Conservation (phyloP, 2,797 vertebrate genomes). For the Apogon hyalosoma region DNA sequence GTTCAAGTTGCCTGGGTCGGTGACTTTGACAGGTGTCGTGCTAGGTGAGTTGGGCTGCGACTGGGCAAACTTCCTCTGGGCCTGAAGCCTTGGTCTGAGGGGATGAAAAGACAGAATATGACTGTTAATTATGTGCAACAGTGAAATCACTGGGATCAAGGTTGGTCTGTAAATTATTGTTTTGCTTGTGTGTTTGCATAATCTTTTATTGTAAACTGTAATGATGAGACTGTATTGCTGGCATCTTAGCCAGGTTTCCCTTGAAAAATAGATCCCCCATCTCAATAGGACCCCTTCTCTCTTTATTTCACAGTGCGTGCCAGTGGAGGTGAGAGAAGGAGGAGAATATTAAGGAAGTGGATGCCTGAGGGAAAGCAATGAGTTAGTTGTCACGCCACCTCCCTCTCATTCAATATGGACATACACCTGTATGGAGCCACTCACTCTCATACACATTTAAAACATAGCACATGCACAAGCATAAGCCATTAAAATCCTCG, state of each 20-base stretch:
- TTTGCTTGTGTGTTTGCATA: too few species aligned
- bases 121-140: neutral
- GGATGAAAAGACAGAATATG: constrained; percentile 8
- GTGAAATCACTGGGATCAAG: neutral
- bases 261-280: too few species aligned
- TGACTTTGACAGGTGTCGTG: constrained; percentile 97
- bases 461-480: neutral
- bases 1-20: constrained; percentile 82
- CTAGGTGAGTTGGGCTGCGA: constrained; percentile 99
- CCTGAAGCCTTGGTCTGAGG: constrained; percentile 95
- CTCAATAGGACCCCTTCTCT: constrained; percentile 48
- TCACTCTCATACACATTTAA: constrained; percentile 8
- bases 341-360: constrained; percentile 58
- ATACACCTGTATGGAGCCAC: constrained; percentile 13
- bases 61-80: constrained; percentile 99
- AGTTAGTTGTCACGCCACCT: constrained; percentile 30
- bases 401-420: constrained; percentile 2
- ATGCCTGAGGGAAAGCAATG: constrained; percentile 37
- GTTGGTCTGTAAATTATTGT: too few species aligned
- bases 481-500: constrained; percentile 28
- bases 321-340: constrained; percentile 34
- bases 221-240: too few species aligned
- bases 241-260: too few species aligned
- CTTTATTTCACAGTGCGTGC: constrained; percentile 57
- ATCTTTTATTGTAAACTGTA: too few species aligned